Evolutionary conservation across 2,797 vertebrate genomes (phyloP).

Genomic region (Phataginus tetradactyla): DNA sequence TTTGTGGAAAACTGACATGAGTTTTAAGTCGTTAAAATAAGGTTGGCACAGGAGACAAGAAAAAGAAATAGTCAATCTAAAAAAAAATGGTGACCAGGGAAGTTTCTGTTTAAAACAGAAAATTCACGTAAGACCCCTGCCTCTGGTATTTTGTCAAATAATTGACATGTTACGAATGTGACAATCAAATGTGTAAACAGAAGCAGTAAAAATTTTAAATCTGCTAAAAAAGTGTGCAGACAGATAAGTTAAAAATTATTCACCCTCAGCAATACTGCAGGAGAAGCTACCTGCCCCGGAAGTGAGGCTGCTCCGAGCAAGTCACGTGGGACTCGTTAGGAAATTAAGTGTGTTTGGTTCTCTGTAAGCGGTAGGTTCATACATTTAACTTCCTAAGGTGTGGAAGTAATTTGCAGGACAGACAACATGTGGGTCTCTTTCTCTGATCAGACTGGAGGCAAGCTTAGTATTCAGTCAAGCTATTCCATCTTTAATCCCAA

Average conservation of each 20-base stretch:
- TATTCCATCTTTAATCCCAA: not conserved
- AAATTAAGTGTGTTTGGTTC: not conserved
- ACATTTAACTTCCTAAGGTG: not conserved
- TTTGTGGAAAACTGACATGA: not conserved
- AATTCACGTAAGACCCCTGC: not conserved
- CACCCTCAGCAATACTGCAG: not conserved
- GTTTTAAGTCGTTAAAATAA: constrained; percentile 3
- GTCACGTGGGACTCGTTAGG: not conserved
- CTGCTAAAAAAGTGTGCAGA: constrained; percentile 9
- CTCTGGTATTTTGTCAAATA: constrained; percentile 5
- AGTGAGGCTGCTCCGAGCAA: not conserved
- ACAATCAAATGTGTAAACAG: not conserved
- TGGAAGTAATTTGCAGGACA: not conserved
- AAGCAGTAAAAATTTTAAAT: not conserved
- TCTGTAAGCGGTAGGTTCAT: not conserved
- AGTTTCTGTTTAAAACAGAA: constrained; percentile 35
- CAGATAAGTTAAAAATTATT: not conserved
- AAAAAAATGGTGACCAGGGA: not conserved
- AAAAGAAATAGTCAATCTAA: not conserved
- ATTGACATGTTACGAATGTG: not conserved
- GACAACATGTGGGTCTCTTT: not conserved
- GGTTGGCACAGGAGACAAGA: not conserved
- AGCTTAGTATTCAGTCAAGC: not conserved
- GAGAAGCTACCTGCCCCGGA: not conserved
- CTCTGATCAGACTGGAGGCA: not conserved